phyloP scores from a whole-genome alignment of 2,113 vertebrate genomes.

The Mastomys natalensis region DNA sequence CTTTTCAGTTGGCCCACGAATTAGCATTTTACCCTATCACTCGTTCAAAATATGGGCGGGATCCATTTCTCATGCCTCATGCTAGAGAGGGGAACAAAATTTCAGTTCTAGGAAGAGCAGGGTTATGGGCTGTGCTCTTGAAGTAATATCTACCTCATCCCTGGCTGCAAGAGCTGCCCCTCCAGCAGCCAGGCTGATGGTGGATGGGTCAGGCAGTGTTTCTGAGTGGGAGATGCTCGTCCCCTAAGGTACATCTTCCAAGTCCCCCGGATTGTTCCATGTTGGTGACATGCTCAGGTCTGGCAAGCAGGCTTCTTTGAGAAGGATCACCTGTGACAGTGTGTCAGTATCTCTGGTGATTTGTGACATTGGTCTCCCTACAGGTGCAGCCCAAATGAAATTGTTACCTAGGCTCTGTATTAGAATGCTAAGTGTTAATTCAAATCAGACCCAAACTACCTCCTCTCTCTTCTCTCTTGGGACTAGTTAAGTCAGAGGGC shows the following conservation, averaged over 20 bases:
- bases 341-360: conserved; percentile 38
- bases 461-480: conserved; percentile 17
- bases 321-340: conserved; percentile 47
- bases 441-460: neutral
- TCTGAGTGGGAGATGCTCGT: conserved; percentile 28
- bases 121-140: conserved; percentile 56
- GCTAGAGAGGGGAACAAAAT: conserved; percentile 58
- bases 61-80: conserved; percentile 64
- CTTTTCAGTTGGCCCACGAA: conserved; percentile 55
- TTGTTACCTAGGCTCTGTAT: neutral
- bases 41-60: conserved; percentile 62
- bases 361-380: conserved; percentile 37
- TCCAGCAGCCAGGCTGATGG: neutral
- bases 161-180: neutral
- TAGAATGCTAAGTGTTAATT: conserved; percentile 18
- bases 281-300: conserved; percentile 1
- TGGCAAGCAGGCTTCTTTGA: conserved; percentile 56
- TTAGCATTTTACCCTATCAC: neutral
- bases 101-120: conserved; percentile 63
- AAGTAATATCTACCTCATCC: conserved; percentile 53
- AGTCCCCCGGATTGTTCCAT: neutral
- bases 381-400: conserved; percentile 28
- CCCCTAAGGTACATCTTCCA: neutral
- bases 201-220: neutral
- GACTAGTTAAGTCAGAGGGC: conserved; percentile 48